Evolutionary conservation across 2,113 vertebrate genomes (phyloP), one percentile per base, ranked within the genome.

Genomic region (Nycticebus coucang): DNA sequence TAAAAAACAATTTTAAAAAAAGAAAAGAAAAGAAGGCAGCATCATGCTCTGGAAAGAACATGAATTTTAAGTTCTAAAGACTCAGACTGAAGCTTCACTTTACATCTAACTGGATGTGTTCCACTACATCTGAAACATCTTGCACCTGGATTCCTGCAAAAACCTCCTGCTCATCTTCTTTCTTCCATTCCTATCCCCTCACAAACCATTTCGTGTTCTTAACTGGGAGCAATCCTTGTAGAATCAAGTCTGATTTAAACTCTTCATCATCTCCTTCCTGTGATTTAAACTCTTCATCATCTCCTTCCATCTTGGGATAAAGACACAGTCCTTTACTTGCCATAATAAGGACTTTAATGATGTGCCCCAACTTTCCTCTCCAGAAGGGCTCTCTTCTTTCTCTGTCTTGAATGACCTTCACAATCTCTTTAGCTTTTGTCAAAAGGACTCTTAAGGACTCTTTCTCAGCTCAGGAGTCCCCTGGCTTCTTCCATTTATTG

Each of bases 11-110:
- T 41, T 41, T 41, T 41, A 41, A 41, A 41, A 41, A 41, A 41
- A 41, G 41, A 83, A 82, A 87, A 74, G 28, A 78, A 69, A 72
- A 84, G 89, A 12, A 66, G 1, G 13, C 19, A 15, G n/a, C 18
- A 9, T 55, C 57, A 74, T 64, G 37, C 50, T 55, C 82, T 77
- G 19, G n/a, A 37, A 93, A 72, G 53, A 88, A 72, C 33, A 59
- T 77, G 45, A 50, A 53, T 37, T 75, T 97, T 57, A 79, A 89
- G 55, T 57, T 87, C n/a, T 64, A 33, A 83, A 82, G 68, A 64
- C 13, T 24, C 69, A n/a, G 4, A 30, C 18, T 37, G 50, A 75
- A 83, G 57, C 57, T 88, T n/a, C 37, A 24, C 18, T 66, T 74
- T 80, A 8, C n/a, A 57, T 91, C 84, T n/a, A 26, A 59, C 28